These are phyloP conservation scores for Mastigias papua DNA, from an alignment of 30 jellyfish, hydroid and myxozoan species.

Conservation along the genomic window DNA sequence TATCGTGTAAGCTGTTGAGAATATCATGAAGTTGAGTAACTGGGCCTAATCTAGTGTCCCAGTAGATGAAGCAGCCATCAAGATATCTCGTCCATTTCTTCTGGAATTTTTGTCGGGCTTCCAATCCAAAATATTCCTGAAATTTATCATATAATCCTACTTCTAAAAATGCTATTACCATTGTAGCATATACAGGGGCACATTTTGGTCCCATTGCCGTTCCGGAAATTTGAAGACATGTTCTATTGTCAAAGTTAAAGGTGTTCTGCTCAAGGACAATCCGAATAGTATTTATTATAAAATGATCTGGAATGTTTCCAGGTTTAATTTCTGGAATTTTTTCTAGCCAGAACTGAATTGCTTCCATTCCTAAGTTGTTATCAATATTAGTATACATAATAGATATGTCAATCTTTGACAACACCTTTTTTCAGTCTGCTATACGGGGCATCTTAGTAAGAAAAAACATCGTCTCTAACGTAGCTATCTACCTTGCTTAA, in stretches of 20 bases:
- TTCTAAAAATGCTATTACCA: slow-evolving; percentile 22
- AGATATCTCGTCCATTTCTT: slow-evolving; percentile 33
- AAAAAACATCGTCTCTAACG: no score
- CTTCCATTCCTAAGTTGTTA: slow-evolving; percentile 19
- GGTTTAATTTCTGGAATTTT: neutral
- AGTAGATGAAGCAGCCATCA: slow-evolving; percentile 28
- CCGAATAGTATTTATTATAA: neutral
- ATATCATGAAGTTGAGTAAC: slow-evolving; percentile 24
- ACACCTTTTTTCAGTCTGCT: no score
- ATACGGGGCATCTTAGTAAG: no score
- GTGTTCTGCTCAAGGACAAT: slow-evolving; percentile 15
- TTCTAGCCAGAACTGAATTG: slow-evolving; percentile 26
- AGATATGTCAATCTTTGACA: slow-evolving; percentile 7
- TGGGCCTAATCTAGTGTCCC: slow-evolving; percentile 33
- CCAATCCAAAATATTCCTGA: slow-evolving; percentile 19
- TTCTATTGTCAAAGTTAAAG: neutral
- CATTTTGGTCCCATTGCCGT: slow-evolving; percentile 1
- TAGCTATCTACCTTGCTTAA: no score
- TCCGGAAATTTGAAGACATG: slow-evolving; percentile 5
- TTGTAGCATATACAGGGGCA: slow-evolving; percentile 18
- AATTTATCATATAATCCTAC: slow-evolving; percentile 1
- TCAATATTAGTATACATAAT: slow-evolving; percentile 25
- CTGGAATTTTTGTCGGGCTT: slow-evolving; percentile 24
- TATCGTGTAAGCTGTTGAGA: neutral
- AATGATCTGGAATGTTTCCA: slow-evolving; percentile 9